phyloP scores from a whole-genome alignment of 1,140 invertebrate genomes.

The Orius laevigatus region DNA sequence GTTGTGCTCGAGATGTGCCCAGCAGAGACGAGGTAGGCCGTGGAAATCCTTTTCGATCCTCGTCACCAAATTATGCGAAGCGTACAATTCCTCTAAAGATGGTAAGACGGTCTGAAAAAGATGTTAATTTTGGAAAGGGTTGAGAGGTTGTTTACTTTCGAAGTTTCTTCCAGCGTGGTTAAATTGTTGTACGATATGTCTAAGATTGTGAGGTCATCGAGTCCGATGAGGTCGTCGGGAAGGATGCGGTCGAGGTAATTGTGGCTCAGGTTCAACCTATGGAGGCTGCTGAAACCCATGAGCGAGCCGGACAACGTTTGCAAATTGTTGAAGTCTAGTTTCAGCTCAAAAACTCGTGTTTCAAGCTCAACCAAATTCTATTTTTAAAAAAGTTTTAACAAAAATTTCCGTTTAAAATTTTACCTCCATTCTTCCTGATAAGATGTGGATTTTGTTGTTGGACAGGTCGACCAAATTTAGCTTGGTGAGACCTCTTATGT shows the following conservation, averaged over 20 bases:
- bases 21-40: constrained; percentile 55
- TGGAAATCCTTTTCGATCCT: constrained; percentile 60
- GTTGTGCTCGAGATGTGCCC: constrained; percentile 59
- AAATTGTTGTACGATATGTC: constrained; percentile 62
- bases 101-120: constrained; percentile 58
- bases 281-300: constrained; percentile 49
- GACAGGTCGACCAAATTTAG: constrained; percentile 53
- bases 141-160: constrained; percentile 40
- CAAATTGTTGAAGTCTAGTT: constrained; percentile 53
- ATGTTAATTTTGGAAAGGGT: constrained; percentile 11
- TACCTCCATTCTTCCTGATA: constrained; percentile 50
- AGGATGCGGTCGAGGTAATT: constrained; percentile 52
- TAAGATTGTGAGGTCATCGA: constrained; percentile 48
- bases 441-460: constrained; percentile 47
- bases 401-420: background rate
- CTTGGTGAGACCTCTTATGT: constrained; percentile 49
- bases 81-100: constrained; percentile 51
- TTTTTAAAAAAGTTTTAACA: constrained; percentile 18
- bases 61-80: constrained; percentile 50
- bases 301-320: constrained; percentile 50
- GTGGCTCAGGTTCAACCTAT: constrained; percentile 52
- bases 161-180: constrained; percentile 55
- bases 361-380: constrained; percentile 57
- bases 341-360: constrained; percentile 46
- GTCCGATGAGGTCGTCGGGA: constrained; percentile 52